A percentile compares a stretch with the other conserved stretches of the same genome.
These are phyloP conservation scores for Epinephelus lanceolatus DNA, from an alignment of 2,113 vertebrate genomes.

Conservation along the genomic window DNA sequence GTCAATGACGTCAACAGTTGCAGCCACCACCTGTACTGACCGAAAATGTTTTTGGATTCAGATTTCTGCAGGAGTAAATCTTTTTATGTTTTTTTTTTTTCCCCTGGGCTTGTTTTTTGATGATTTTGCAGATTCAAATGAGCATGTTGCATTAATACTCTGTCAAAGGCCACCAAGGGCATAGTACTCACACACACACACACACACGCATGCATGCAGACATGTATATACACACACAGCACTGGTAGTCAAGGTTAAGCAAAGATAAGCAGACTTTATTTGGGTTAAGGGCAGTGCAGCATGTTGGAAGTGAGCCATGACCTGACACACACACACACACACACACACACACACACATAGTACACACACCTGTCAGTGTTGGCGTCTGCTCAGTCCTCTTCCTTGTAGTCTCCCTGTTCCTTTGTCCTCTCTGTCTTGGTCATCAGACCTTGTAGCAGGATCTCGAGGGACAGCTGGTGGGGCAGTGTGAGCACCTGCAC, in stretches of 20 bases:
- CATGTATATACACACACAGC: conserved; percentile 15
- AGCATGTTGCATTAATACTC: conserved; percentile 9
- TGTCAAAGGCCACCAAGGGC: background rate
- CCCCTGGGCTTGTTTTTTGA: background rate
- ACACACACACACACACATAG: conserved; percentile 12
- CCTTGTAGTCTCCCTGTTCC: conserved; percentile 47
- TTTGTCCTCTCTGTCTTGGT: conserved; percentile 73
- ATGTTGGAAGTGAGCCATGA: conserved; percentile 63
- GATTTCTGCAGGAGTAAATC: background rate
- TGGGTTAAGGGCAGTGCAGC: conserved; percentile 73
- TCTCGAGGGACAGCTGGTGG: conserved; percentile 72
- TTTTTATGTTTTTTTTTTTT: background rate
- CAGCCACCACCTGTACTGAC: conserved; percentile 2
- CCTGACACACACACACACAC: conserved; percentile 40
- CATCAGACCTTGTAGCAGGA: conserved; percentile 57
- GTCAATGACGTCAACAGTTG: conserved; percentile 38
- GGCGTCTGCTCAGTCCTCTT: conserved; percentile 52
- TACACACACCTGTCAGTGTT: conserved; percentile 60
- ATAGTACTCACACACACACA: background rate
- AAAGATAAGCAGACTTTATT: conserved; percentile 74
- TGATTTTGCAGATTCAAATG: conserved; percentile 29
- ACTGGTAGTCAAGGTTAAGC: conserved; percentile 69
- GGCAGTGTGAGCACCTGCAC: conserved; percentile 73
- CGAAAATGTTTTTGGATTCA: background rate
- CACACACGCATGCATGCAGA: background rate